These are phyloP conservation scores for Serrognathus titanus DNA, from an alignment of 2,888 invertebrate species.

Conservation along the genomic window DNA sequence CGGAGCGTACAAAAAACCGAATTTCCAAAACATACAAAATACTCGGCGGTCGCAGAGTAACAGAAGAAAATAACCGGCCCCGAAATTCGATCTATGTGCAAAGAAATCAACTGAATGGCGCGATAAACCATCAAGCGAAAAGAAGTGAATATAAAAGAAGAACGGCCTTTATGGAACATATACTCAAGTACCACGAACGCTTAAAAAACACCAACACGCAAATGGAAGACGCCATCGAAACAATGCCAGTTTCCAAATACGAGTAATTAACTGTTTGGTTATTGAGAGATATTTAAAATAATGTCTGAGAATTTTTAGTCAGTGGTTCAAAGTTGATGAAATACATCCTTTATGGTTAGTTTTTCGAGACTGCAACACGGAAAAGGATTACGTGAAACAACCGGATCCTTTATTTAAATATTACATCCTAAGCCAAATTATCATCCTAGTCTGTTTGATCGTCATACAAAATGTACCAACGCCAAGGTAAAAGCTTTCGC, in stretches of 20 bases:
- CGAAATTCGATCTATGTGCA: too few relatives aligned
- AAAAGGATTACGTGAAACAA: conserved; percentile 68
- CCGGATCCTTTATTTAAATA: conserved; percentile 85
- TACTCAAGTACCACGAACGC: conserved; percentile 63
- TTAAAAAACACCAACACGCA: conserved; percentile 67
- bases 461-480: conserved; percentile 61
- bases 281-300: conserved; percentile 5
- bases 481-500: conserved; percentile 45
- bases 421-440: conserved; percentile 62
- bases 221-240: conserved; percentile 77
- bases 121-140: too few relatives aligned
- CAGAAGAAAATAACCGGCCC: too few relatives aligned
- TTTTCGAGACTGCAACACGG: conserved; percentile 63
- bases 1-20: too few relatives aligned
- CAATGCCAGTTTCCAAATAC: conserved; percentile 79
- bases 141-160: conserved; percentile 44
- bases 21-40: too few relatives aligned
- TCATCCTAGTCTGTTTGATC: conserved; percentile 59
- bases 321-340: conserved; percentile 61
- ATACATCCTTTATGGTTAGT: conserved; percentile 61
- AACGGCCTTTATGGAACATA: conserved; percentile 67
- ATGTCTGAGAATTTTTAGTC: conserved; percentile 52
- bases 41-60: too few relatives aligned
- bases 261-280: conserved; percentile 53
- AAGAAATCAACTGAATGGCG: too few relatives aligned